Base-by-base conservation (phyloP, 2,113 vertebrate species). In the Nestor notabilis region DNA sequence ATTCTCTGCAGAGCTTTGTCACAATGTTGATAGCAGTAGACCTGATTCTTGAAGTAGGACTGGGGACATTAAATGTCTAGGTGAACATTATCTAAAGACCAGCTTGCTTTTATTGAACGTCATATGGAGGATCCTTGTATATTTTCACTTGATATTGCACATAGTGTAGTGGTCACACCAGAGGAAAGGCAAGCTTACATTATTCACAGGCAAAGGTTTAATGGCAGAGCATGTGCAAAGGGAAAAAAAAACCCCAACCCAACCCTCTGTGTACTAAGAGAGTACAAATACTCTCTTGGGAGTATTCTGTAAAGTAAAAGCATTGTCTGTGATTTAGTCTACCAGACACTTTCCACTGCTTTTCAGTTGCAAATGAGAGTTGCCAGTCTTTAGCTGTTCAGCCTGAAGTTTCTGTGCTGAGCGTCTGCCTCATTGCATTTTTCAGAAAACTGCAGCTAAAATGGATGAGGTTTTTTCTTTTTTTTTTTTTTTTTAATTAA, bases 301-400 rank as follows among this genome's bases (percentile, higher is more conserved):
- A 19, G 6, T 85, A 33, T 37, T 91, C 31, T 80, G 13, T 90
- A 60, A 93, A 91, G 70, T n/a, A 93, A 5, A 76, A 44, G 14
- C 4, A 13, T 37, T 76, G 61, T 52, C 33, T 49, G 29, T 72
- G 29, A 33, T 70, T 69, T 53, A 88, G 75, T 65, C 53, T 95
- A 50, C 66, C 78, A 87, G 90, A 77, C 31, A n/a, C 75, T 93
- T 90, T 89, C 75, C 63, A 53, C 70, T 77, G 53, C 53, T 91
- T 91, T 90, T 56, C 37, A 49, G 68, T 53, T 85, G 90, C 49
- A 88, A 41, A 80, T 80, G 80, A 70, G 46, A 29, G 41, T 77
- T 94, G 58, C 77, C 63, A 87, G 37, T 17, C 47, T 71, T 85
- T 81, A 80, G 47, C 60, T 68, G 9, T 31, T 91, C 74, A 55